Conservation (phyloP, 2,888 invertebrate species). For the Xanthorhoe spadicearia region DNA sequence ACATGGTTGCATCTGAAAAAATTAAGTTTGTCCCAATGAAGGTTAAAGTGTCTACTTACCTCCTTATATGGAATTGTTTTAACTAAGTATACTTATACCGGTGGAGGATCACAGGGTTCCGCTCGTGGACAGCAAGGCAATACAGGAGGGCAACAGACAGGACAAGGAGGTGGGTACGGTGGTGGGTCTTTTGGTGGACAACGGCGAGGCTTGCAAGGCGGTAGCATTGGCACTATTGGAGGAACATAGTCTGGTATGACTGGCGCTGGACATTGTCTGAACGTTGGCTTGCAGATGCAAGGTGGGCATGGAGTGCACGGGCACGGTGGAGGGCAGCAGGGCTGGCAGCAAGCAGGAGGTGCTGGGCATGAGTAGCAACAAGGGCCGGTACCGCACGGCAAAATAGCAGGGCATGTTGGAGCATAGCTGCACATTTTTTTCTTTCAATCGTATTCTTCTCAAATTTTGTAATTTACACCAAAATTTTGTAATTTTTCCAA, state of each 20-base stretch:
- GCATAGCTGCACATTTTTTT: slow-evolving; percentile 66
- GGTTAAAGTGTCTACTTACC: too few species aligned
- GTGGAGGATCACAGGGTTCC: slow-evolving; percentile 74
- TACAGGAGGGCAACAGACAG: slow-evolving; percentile 73
- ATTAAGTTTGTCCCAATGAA: too few species aligned
- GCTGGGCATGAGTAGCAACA: slow-evolving; percentile 67
- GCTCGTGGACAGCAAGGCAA: slow-evolving; percentile 77
- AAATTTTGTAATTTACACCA: slow-evolving; percentile 29
- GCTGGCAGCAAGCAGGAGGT: slow-evolving; percentile 51
- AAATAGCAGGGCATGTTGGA: slow-evolving; percentile 72
- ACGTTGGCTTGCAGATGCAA: slow-evolving; percentile 68
- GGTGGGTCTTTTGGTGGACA: slow-evolving; percentile 62
- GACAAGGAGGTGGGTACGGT: slow-evolving; percentile 55
- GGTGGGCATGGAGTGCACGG: slow-evolving; percentile 77
- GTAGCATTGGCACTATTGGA: slow-evolving; percentile 74
- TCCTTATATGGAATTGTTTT: too few species aligned
- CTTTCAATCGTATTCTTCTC: neutral
- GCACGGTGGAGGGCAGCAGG: slow-evolving; percentile 54
- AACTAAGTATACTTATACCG: slow-evolving; percentile 61
- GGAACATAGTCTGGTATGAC: slow-evolving; percentile 70
- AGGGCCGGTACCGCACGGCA: slow-evolving; percentile 70
- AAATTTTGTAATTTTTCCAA: slow-evolving; percentile 22
- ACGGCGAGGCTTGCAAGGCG: slow-evolving; percentile 70
- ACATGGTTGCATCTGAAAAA: slow-evolving; percentile 68
- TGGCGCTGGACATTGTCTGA: slow-evolving; percentile 72